A percentile compares a stretch with the other conserved stretches of the same genome.
phyloP scores from a whole-genome alignment of 2,888 invertebrate species.

The Drosophila percnosoma region DNA sequence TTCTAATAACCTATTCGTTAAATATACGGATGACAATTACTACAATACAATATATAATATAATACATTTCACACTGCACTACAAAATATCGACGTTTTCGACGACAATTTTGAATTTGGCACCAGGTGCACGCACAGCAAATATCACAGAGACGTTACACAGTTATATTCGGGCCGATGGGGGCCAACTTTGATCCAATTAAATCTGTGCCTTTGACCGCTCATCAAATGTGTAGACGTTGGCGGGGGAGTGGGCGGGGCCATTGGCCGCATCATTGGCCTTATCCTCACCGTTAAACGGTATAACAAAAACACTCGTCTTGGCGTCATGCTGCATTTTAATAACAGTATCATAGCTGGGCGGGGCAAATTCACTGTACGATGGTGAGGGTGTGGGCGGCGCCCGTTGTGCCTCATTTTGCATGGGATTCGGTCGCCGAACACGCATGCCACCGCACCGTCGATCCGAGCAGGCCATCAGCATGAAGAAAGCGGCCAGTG shows the following conservation, averaged over 20 bases:
- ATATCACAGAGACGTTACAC: constrained; percentile 64
- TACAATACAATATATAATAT: constrained; percentile 36
- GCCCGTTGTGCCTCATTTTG: constrained; percentile 66
- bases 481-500: constrained; percentile 83
- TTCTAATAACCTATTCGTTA: constrained; percentile 33
- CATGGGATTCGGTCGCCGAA: constrained; percentile 40
- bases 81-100: constrained; percentile 30
- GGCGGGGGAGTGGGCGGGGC: constrained; percentile 28
- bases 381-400: constrained; percentile 83
- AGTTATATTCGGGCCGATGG: not conserved
- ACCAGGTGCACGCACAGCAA: constrained; percentile 53
- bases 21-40: constrained; percentile 27
- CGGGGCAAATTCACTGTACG: constrained; percentile 84
- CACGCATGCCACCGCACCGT: constrained; percentile 70
- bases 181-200: constrained; percentile 5
- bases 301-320: constrained; percentile 82
- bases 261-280: constrained; percentile 39
- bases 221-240: constrained; percentile 81
- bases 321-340: constrained; percentile 77
- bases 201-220: constrained; percentile 69
- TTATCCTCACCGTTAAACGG: constrained; percentile 67
- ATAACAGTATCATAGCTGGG: constrained; percentile 84
- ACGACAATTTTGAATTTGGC: constrained; percentile 32
- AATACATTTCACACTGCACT: constrained; percentile 59
- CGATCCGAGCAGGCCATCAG: constrained; percentile 85